phyloP scores from a whole-genome alignment of 2,797 vertebrate species.

The Enteromius trimaculatus region DNA sequence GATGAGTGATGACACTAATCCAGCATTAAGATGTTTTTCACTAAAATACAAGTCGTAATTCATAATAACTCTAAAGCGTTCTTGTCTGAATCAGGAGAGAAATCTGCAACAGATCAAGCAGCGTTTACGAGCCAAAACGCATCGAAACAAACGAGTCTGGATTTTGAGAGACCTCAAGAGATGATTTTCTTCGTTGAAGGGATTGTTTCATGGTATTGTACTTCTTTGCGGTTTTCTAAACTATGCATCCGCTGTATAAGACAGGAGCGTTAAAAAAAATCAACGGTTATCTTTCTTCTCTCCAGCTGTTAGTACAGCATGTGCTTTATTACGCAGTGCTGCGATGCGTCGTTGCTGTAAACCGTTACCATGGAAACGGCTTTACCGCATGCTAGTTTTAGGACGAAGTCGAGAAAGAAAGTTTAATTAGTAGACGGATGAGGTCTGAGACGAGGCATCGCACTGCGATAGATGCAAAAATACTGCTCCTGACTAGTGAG shows the following conservation, averaged over 20 bases:
- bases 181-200: too few species aligned
- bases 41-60: not conserved
- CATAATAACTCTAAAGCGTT: not conserved
- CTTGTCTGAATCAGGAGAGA: not conserved
- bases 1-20: not conserved
- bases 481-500: not conserved
- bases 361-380: not conserved
- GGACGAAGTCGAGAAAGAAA: not conserved
- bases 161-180: too few species aligned
- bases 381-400: not conserved
- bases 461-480: not conserved
- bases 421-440: not conserved
- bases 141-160: not conserved
- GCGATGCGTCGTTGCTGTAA: not conserved
- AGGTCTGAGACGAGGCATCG: not conserved
- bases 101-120: not conserved
- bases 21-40: not conserved
- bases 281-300: not conserved
- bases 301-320: not conserved
- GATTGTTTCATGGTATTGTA: not conserved
- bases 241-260: not conserved
- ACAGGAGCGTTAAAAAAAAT: not conserved
- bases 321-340: not conserved
- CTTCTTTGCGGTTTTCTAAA: not conserved
- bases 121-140: not conserved